Evolutionary conservation across 2,797 vertebrate species (phyloP).

Genomic region (Knipowitschia caucasica): DNA sequence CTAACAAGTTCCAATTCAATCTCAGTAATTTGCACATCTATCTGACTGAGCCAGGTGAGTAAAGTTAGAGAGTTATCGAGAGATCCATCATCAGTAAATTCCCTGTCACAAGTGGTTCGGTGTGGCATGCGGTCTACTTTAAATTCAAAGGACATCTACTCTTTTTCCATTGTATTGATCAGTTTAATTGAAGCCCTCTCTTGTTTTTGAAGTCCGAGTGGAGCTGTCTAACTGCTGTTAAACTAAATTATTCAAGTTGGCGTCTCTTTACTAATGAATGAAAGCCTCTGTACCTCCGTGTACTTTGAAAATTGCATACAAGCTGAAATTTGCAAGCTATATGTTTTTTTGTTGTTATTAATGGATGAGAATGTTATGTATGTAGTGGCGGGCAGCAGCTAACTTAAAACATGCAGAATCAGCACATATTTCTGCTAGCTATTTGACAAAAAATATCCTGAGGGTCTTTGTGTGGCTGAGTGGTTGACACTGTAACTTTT

Average conservation of each 20-base stretch:
- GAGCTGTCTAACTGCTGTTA: constrained; percentile 28
- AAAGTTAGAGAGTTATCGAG: too few relatives aligned
- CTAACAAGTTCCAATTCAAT: too few relatives aligned
- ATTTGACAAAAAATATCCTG: neutral
- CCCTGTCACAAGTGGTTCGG: neutral
- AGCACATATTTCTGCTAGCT: fast-evolving
- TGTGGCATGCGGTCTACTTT: neutral
- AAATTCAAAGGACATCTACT: neutral
- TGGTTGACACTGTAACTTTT: too few relatives aligned
- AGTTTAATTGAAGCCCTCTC: constrained; percentile 42
- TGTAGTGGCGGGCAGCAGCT: neutral
- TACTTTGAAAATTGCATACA: constrained; percentile 8
- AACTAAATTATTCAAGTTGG: constrained; percentile 56
- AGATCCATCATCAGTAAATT: neutral
- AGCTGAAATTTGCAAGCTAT: neutral
- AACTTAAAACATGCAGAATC: neutral
- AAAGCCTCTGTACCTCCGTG: constrained; percentile 22
- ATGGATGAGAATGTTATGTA: neutral
- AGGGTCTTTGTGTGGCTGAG: too few relatives aligned
- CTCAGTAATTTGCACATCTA: too few relatives aligned
- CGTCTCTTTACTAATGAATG: constrained; percentile 57
- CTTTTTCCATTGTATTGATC: constrained; percentile 38
- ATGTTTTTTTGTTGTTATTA: neutral
- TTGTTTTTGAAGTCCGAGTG: constrained; percentile 24
- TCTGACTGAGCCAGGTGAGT: too few relatives aligned